Base-by-base conservation (phyloP, 2,888 invertebrate species). In the Dexiosoma caninum region DNA sequence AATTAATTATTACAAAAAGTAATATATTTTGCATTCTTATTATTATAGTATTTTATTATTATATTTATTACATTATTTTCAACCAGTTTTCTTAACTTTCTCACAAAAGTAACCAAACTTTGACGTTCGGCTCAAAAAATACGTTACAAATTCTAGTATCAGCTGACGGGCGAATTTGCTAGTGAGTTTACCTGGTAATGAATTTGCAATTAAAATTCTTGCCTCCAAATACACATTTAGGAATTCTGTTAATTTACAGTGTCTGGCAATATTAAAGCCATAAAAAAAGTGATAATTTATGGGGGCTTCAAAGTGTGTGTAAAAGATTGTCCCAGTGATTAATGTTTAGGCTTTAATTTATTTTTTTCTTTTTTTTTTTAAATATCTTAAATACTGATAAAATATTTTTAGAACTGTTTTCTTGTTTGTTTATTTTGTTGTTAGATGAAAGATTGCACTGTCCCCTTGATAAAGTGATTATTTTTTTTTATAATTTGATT, bases 281-380 rank as follows among this genome's bases (percentile, higher is more conserved):
- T 27, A n/a, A 21, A 19, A 46, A 21, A 66, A 27, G 49, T 76
- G 76, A 72, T 81, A 81, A 81, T 81, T 72, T 77, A 81, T 81
- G 77, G 71, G 77, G 77, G 76, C 49, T 59, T 66, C 30, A n/a
- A 12, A 19, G 40, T 55, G 69, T 21, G 51, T 60, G 64, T 12
- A 10, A 37, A 32, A 23, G 14, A 19, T 5, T 57, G 2, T 59
- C 67, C 76, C 72, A 81, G 77, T 72, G 76, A 72, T 67, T 71
- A 44, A 9, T 70, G 46, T 78, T 69, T 74, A 57, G 32, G 44
- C 32, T 74, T 42, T 21, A 64, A 49, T 67, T 42, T 32, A 12
- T 44, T 67, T 30, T 40, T 59, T 42, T 53, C 6, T 74, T 74
- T 21, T 30, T 62, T 59, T 46, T 71, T 49, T 70, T 9, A 14